Percentiles rank a stretch among this genome's conserved stretches.
Evolutionary conservation across 92 coral and sea anemone species (phyloP).

Genomic region (Pocillopora grandis): DNA sequence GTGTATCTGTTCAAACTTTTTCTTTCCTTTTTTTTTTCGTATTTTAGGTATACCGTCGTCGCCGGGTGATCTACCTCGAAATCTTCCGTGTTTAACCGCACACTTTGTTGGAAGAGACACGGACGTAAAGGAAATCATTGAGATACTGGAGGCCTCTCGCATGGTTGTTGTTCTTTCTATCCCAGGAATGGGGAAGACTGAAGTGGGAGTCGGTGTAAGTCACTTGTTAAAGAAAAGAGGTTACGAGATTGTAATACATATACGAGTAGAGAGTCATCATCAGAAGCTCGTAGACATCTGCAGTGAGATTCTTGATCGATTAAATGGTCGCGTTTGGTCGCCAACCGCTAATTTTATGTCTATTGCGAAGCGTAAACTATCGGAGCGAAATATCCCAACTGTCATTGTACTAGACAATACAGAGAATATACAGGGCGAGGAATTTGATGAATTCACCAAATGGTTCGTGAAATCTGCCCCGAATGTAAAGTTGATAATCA

Average conservation of each 20-base stretch:
- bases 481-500: conserved; percentile 10
- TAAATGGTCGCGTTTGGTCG: conserved; percentile 17
- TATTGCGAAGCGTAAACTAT: conserved; percentile 28
- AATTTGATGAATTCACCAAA: conserved; percentile 7
- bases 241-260: conserved; percentile 16
- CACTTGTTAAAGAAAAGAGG: neutral
- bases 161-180: conserved; percentile 25
- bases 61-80: neutral
- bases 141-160: conserved; percentile 5
- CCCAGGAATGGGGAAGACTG: conserved; percentile 65
- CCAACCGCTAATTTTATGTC: conserved; percentile 36
- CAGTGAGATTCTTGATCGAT: conserved; percentile 30
- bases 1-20: neutral
- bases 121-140: neutral
- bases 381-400: conserved; percentile 8
- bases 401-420: conserved; percentile 56
- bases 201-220: conserved; percentile 43
- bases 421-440: conserved; percentile 50
- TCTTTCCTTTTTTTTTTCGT: neutral
- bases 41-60: neutral
- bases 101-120: conserved; percentile 22
- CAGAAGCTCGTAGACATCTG: conserved; percentile 32
- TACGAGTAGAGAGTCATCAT: conserved; percentile 1
- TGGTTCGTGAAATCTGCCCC: conserved; percentile 12
- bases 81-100: neutral